phyloP scores from a whole-genome alignment of 1,140 invertebrate species.

The Asobara japonica region DNA sequence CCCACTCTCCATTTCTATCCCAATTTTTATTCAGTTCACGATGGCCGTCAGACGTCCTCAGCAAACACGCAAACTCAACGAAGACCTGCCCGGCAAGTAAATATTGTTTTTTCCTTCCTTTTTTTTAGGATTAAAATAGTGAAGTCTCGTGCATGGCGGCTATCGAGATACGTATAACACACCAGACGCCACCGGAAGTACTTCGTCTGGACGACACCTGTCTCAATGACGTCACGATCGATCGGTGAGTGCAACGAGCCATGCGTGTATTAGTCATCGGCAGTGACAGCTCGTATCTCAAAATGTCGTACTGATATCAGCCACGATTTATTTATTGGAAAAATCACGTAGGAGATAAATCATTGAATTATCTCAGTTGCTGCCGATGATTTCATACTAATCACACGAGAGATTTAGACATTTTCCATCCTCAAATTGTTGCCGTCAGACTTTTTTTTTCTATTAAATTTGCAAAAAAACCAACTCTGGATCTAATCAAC shows the following conservation, averaged over 20 bases:
- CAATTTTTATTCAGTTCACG: not conserved
- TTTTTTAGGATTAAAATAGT: not conserved
- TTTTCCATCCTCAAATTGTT: no score
- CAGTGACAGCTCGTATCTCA: not conserved
- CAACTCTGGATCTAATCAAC: no score
- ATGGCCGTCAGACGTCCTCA: not conserved
- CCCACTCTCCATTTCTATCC: not conserved
- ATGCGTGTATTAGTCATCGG: not conserved
- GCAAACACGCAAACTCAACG: not conserved
- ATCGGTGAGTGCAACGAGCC: not conserved
- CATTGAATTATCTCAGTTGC: no score
- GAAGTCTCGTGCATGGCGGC: not conserved
- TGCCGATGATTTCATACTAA: no score
- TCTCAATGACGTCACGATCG: slow-evolving; percentile 10
- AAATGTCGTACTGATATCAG: no score
- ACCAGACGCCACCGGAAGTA: slow-evolving; percentile 3
- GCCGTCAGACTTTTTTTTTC: no score
- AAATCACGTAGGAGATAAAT: no score
- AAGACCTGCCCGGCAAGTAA: not conserved
- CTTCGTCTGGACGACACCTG: slow-evolving; percentile 11
- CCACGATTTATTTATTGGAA: no score
- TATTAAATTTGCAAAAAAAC: no score
- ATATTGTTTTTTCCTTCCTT: not conserved
- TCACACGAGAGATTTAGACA: no score
- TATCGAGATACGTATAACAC: not conserved